A percentile compares a stretch with the other conserved stretches of the same genome.
These are phyloP conservation scores for Crambe crambe DNA, from an alignment of 37 sponge, comb jelly and placozoan species.

Conservation along the genomic window DNA sequence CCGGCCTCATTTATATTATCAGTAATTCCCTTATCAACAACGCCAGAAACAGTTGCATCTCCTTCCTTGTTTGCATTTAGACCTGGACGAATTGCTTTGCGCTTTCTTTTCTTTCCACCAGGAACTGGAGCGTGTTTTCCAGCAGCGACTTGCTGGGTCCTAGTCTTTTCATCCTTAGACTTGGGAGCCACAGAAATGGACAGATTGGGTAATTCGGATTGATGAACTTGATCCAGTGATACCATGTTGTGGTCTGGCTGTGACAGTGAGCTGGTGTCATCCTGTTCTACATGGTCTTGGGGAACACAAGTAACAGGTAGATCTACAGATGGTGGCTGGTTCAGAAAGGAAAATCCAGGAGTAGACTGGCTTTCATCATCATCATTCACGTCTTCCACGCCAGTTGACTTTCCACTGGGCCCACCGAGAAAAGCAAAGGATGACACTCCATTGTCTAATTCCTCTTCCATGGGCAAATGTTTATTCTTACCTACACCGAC, in stretches of 20 bases:
- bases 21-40: not conserved
- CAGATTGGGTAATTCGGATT: no score
- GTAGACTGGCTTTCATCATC: not conserved
- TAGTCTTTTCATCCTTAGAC: not conserved
- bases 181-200: no score
- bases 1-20: not conserved
- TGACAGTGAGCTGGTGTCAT: no score
- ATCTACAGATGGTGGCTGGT: not conserved
- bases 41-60: not conserved
- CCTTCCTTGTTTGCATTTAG: not conserved
- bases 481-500: no score
- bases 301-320: no score
- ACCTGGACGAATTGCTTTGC: slow-evolving; percentile 33
- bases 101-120: slow-evolving; percentile 25
- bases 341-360: slow-evolving; percentile 6
- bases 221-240: no score
- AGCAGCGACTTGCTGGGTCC: not conserved
- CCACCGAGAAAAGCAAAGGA: not conserved
- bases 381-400: not conserved
- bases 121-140: not conserved
- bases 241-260: no score
- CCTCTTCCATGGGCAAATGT: not conserved
- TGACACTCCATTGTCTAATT: not conserved
- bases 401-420: not conserved
- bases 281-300: no score